A percentile compares a stretch with the other conserved stretches of the same genome.
Evolutionary conservation across 2,113 vertebrate species (phyloP).

Genomic region (Todiramphus chloris): DNA sequence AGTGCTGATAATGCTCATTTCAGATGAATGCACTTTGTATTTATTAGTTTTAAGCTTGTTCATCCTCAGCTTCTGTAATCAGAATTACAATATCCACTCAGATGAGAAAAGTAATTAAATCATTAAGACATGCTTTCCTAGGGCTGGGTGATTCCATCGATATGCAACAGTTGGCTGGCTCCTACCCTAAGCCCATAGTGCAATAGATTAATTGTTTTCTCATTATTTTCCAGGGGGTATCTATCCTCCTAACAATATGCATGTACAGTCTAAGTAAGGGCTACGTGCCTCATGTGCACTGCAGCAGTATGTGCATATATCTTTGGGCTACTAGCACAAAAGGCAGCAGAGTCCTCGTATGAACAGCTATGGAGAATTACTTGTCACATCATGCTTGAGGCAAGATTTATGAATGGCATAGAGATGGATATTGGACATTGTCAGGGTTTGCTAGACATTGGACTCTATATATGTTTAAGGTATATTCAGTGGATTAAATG

Average conservation of each 20-base stretch:
- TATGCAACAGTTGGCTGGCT: slow-evolving; percentile 49
- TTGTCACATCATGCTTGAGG: background rate
- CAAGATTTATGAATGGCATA: background rate
- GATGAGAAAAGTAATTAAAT: slow-evolving; percentile 72
- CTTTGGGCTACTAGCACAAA: background rate
- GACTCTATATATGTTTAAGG: background rate
- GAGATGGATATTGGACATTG: background rate
- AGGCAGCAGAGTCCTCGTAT: background rate
- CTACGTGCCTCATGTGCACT: background rate
- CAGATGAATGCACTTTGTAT: slow-evolving; percentile 63
- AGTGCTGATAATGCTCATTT: slow-evolving; percentile 56
- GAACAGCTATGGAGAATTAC: background rate
- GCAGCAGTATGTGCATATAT: background rate
- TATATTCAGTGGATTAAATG: background rate
- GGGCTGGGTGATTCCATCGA: slow-evolving; percentile 40
- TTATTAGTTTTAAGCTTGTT: slow-evolving; percentile 62
- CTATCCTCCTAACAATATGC: background rate
- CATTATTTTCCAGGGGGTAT: slow-evolving; percentile 13
- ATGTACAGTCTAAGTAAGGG: background rate
- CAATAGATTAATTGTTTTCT: slow-evolving; percentile 45
- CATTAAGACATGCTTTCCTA: slow-evolving; percentile 64
- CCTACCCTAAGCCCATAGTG: background rate
- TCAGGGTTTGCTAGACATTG: background rate
- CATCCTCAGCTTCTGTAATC: slow-evolving; percentile 59
- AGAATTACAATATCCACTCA: slow-evolving; percentile 67